Evolutionary conservation across 2,888 invertebrate species (phyloP).

Genomic region (Drosophila greeni): DNA sequence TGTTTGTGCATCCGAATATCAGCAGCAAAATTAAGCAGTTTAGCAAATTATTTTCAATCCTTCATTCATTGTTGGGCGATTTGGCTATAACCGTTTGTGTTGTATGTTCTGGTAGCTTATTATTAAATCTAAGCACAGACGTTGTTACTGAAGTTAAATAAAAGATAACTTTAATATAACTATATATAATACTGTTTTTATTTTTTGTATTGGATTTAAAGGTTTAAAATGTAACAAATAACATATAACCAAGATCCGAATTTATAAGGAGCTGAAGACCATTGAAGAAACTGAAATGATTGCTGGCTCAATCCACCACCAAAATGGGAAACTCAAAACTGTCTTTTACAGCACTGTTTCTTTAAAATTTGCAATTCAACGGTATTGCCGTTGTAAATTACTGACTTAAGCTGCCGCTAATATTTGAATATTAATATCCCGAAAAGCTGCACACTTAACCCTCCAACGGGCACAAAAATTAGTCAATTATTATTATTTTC

Average conservation of each 20-base stretch:
- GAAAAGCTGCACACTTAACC: not conserved
- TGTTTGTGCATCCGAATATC: slow-evolving; percentile 12
- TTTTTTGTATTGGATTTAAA: too few relatives aligned
- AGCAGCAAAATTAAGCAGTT: slow-evolving; percentile 25
- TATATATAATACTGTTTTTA: not conserved
- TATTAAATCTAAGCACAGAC: slow-evolving; percentile 10
- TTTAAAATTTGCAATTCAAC: not conserved
- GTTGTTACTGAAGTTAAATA: slow-evolving; percentile 13
- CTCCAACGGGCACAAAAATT: not conserved
- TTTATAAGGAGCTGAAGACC: too few relatives aligned
- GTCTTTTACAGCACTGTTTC: not conserved
- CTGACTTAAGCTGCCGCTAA: not conserved
- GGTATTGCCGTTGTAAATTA: not conserved
- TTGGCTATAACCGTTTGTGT: slow-evolving; percentile 26
- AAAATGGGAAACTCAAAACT: not conserved
- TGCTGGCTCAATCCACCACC: not conserved
- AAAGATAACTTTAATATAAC: not conserved
- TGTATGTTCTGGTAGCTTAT: slow-evolving; percentile 23
- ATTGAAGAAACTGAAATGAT: not conserved
- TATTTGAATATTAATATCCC: not conserved
- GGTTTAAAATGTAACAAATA: not conserved
- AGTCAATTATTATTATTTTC: not conserved
- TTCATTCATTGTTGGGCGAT: slow-evolving; percentile 27
- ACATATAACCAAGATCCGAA: not conserved
- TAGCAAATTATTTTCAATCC: slow-evolving; percentile 22